Evolutionary conservation across 2,797 vertebrate genomes (phyloP).

Genomic region (Macropodus opercularis): DNA sequence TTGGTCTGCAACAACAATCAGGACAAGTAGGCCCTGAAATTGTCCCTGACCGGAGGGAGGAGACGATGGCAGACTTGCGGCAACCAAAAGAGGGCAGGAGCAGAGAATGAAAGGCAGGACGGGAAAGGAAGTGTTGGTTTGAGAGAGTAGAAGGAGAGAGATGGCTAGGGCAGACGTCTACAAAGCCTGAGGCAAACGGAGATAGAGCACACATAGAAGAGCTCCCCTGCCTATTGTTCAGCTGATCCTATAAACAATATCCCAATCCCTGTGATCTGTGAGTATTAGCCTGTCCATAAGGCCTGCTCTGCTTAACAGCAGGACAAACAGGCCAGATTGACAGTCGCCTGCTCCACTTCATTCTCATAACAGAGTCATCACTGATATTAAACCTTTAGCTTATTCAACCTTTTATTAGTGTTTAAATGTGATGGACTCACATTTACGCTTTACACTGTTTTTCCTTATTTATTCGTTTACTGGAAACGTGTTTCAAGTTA

Average conservation of each 20-base stretch:
- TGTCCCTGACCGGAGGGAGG: constrained; percentile 44
- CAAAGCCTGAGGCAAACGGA: constrained; percentile 65
- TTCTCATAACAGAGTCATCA: constrained; percentile 18
- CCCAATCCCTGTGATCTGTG: constrained; percentile 67
- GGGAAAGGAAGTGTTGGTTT: constrained; percentile 44
- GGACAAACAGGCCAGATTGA: constrained; percentile 32
- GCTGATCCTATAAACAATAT: constrained; percentile 76
- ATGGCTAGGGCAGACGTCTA: constrained; percentile 35
- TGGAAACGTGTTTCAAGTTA: constrained; percentile 9
- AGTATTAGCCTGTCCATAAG: constrained; percentile 49
- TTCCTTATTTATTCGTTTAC: constrained; percentile 30
- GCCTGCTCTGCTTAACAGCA: constrained; percentile 32
- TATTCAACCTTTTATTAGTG: neutral
- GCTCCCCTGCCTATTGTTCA: constrained; percentile 77
- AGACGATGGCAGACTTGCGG: constrained; percentile 36
- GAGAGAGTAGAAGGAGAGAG: constrained; percentile 38
- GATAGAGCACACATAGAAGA: constrained; percentile 38
- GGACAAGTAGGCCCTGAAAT: constrained; percentile 58
- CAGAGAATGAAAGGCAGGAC: constrained; percentile 44
- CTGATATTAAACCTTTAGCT: constrained; percentile 6
- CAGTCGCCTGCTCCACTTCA: neutral
- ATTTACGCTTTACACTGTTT: constrained; percentile 2
- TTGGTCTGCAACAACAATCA: constrained; percentile 62
- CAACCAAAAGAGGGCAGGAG: constrained; percentile 38
- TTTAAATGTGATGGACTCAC: neutral